Conservation (phyloP, 2,888 invertebrate species). For the Celastrina argiolus region DNA sequence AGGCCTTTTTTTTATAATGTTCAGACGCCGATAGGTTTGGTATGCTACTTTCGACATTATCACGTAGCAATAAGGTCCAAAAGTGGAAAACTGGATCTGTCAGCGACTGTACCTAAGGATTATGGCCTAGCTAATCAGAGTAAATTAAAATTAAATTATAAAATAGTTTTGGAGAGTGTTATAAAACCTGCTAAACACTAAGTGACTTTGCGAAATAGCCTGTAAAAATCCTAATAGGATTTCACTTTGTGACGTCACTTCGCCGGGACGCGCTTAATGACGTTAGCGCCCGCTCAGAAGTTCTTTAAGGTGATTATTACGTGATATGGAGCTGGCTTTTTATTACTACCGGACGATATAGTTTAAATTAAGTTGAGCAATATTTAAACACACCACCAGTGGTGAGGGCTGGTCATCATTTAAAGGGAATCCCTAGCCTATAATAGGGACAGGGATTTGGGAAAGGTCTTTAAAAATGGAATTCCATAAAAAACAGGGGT, state of each 20-base stretch:
- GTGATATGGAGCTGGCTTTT: conserved; percentile 6
- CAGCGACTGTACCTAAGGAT: too few species aligned
- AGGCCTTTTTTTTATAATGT: too few species aligned
- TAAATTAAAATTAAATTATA: neutral
- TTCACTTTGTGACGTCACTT: conserved; percentile 1
- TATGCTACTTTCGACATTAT: too few species aligned
- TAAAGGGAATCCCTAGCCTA: too few species aligned
- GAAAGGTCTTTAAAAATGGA: too few species aligned
- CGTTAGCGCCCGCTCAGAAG: conserved; percentile 4
- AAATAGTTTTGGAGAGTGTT: neutral
- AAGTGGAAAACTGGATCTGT: too few species aligned
- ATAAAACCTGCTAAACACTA: neutral
- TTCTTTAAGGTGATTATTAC: neutral
- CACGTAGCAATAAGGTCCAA: too few species aligned
- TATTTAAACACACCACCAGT: too few species aligned
- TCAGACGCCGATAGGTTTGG: too few species aligned
- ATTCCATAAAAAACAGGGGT: too few species aligned
- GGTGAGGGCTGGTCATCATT: too few species aligned
- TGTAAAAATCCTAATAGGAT: conserved; percentile 11
- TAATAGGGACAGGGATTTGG: too few species aligned
- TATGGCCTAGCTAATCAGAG: neutral
- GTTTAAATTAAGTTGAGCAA: neutral
- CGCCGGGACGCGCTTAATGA: neutral
- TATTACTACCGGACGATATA: neutral
- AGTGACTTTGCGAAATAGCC: neutral